Conservation (phyloP, 2,888 invertebrate genomes). For the Thymelicus acteon region DNA sequence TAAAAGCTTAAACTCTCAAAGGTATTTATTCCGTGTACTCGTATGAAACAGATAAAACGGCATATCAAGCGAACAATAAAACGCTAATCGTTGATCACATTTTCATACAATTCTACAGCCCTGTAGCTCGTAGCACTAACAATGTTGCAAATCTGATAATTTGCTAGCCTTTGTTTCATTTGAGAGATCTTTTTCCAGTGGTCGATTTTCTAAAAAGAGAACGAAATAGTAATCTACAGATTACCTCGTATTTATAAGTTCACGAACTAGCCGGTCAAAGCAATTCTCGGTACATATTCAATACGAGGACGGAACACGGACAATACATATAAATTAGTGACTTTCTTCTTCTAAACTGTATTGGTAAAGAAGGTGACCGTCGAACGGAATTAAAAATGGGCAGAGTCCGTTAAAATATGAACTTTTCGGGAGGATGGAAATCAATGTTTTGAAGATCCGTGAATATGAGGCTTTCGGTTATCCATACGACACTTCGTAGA, state of each 20-base stretch:
- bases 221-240: conserved; percentile 7
- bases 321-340: no score
- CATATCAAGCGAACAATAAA: conserved; percentile 27
- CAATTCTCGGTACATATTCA: no score
- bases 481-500: no score
- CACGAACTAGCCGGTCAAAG: no score
- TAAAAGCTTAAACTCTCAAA: background rate
- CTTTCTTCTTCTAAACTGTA: no score
- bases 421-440: no score
- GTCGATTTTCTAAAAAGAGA: conserved; percentile 19
- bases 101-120: conserved; percentile 31
- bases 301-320: no score
- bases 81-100: conserved; percentile 35
- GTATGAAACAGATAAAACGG: background rate
- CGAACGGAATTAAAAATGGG: no score
- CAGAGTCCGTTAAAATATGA: no score
- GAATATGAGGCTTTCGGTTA: no score
- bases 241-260: background rate
- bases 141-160: conserved; percentile 37
- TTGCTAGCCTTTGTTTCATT: conserved; percentile 35
- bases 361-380: no score
- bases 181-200: conserved; percentile 27
- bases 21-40: background rate
- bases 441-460: no score
- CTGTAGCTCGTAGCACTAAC: conserved; percentile 23